Evolutionary conservation across 2,113 vertebrate species (phyloP).

Genomic region (Alosa alosa): DNA sequence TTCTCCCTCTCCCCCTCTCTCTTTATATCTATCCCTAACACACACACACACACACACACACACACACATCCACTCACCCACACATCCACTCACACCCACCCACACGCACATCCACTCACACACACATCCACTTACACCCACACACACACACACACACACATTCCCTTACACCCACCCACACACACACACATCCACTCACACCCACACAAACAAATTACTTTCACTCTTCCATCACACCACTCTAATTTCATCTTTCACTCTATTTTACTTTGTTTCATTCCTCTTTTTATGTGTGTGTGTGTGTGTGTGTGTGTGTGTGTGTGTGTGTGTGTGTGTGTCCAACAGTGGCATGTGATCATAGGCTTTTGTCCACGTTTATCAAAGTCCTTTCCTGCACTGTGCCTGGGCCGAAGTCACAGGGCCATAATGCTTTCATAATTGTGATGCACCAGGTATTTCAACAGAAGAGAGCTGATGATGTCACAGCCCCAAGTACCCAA

Average conservation of each 20-base stretch:
- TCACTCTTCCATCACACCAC: not conserved
- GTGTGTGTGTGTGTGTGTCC: not conserved
- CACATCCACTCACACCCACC: too few relatives aligned
- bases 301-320: not conserved
- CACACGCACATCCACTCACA: not conserved
- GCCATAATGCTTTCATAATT: not conserved
- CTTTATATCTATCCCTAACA: not conserved
- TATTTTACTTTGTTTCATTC: not conserved
- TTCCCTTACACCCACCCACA: not conserved
- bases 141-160: not conserved
- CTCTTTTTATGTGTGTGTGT: not conserved
- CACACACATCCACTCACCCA: not conserved
- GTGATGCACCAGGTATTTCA: not conserved
- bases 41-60: not conserved
- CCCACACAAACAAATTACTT: not conserved
- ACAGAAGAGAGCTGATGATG: not conserved
- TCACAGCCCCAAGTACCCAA: not conserved
- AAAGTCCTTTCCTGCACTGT: not conserved
- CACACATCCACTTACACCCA: not conserved
- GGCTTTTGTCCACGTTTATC: not conserved
- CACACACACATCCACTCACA: not conserved
- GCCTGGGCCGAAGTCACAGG: not conserved
- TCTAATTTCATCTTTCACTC: not conserved
- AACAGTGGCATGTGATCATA: not conserved
- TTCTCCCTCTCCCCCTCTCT: not conserved